These are phyloP conservation scores for Eristalis pertinax DNA, from an alignment of 2,888 invertebrate genomes.

Conservation along the genomic window DNA sequence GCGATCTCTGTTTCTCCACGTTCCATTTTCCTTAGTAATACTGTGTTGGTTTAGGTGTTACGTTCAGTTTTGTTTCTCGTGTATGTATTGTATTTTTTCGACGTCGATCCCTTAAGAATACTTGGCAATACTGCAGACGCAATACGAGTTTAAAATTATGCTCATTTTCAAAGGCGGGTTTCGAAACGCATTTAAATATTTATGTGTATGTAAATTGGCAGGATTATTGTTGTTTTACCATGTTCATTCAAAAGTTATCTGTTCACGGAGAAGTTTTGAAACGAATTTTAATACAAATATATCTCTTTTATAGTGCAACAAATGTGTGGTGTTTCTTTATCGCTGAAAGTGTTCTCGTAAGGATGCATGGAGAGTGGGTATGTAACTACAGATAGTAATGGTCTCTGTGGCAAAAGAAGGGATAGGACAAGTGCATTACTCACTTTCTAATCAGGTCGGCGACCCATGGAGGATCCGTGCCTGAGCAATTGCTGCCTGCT, in stretches of 20 bases:
- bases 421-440: no score
- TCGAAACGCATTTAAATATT: conserved; percentile 55
- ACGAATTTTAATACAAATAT: conserved; percentile 27
- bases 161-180: conserved; percentile 6
- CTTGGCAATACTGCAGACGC: conserved; percentile 52
- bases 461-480: no score
- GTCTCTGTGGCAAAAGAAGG: no score
- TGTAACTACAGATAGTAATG: no score
- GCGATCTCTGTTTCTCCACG: conserved; percentile 24
- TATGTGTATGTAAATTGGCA: conserved; percentile 27
- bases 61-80: conserved; percentile 54
- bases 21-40: conserved; percentile 59
- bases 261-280: conserved; percentile 27
- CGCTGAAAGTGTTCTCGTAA: neutral
- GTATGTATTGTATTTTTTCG: conserved; percentile 7
- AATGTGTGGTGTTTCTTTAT: neutral
- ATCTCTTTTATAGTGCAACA: neutral
- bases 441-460: no score
- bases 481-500: no score
- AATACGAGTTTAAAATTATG: conserved; percentile 39
- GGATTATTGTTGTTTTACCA: conserved; percentile 34
- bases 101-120: conserved; percentile 20
- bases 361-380: no score
- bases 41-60: conserved; percentile 66
- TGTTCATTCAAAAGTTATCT: conserved; percentile 13